Conservation (phyloP, 2,113 vertebrate genomes). For the Periophthalmodon schlosseri region DNA sequence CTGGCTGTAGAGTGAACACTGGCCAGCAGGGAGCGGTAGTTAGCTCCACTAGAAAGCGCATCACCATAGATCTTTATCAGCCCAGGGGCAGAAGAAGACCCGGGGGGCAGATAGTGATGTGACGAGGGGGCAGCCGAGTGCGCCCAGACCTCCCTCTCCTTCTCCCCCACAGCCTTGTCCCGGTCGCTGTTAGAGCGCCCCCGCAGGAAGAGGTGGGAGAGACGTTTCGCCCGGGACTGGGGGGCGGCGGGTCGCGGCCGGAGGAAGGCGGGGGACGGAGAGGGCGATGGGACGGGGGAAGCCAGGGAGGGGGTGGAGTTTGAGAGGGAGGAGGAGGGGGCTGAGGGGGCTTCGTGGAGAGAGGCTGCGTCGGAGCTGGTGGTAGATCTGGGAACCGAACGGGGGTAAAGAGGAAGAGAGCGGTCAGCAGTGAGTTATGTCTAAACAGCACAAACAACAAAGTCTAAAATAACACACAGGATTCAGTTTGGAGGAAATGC, state of each 20-base stretch:
- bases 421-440: slow-evolving; percentile 70
- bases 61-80: slow-evolving; percentile 83
- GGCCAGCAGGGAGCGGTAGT: slow-evolving; percentile 82
- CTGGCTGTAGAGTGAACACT: slow-evolving; percentile 76
- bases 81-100: slow-evolving; percentile 78
- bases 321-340: slow-evolving; percentile 74
- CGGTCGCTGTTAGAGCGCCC: slow-evolving; percentile 80
- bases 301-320: slow-evolving; percentile 76
- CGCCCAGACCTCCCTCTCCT: slow-evolving; percentile 83
- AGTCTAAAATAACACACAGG: slow-evolving; percentile 60
- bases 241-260: slow-evolving; percentile 73
- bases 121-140: slow-evolving; percentile 79
- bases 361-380: slow-evolving; percentile 80
- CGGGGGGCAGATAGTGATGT: slow-evolving; percentile 78
- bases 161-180: slow-evolving; percentile 74
- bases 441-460: slow-evolving; percentile 51
- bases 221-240: slow-evolving; percentile 84
- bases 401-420: slow-evolving; percentile 59
- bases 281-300: slow-evolving; percentile 72
- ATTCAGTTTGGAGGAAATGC: slow-evolving; percentile 30
- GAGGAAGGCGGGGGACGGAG: slow-evolving; percentile 77
- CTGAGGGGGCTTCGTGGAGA: slow-evolving; percentile 73
- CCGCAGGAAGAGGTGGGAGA: slow-evolving; percentile 89
- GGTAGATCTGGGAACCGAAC: slow-evolving; percentile 71
- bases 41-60: slow-evolving; percentile 79